Base-by-base conservation (phyloP, 2,888 invertebrate species). In the Protonemura montana region DNA sequence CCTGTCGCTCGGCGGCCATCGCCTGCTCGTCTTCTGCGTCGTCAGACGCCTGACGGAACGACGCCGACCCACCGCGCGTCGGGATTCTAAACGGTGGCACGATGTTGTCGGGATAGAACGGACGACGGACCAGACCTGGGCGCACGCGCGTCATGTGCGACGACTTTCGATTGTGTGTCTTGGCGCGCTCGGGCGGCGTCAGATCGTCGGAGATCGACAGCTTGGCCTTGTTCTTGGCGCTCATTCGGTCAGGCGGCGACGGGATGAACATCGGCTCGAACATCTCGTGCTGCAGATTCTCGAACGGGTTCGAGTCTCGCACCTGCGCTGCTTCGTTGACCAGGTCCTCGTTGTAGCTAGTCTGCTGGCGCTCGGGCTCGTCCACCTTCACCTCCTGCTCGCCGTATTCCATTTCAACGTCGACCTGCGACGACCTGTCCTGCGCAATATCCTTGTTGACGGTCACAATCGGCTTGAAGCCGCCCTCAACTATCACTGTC, bases 261-360 rank as follows among this genome's bases (percentile, higher is more conserved):
- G 96, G 96, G 88, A 96, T 94, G 89, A 96, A 97, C 92, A 96
- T 95, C 0, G 96, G 96, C 89, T 96, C 96, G 89, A 96, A 96
- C 82, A 93, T 93, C 90, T 95, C 94, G 0, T 94, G 89, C 83
- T 89, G 88, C 84, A 89, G 89, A 92, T 89, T 93, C 93, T 16
- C 93, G 90, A 86, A 91, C 90, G 91, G 91, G n/a, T 91, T 90
- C 89, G 90, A 91, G 26, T 87, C 86, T n/a, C n/a, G n/a, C n/a
- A n/a, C n/a, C 1, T 88, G 88, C 35, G 35, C 59, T 3, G 88
- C 87, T 76, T 87, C 87, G 6, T 29, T 29, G 21, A 16, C 82
- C 26, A 85, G n/a, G 89, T 93, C 91, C 89, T 92, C 93, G 83
- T 92, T 92, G 0, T 92, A 90, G 78, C 92, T 91, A 0, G 91